Evolutionary conservation across 2,113 vertebrate genomes (phyloP), one percentile per base, ranked within the genome.

Genomic region (Nyctereutes procyonoides): DNA sequence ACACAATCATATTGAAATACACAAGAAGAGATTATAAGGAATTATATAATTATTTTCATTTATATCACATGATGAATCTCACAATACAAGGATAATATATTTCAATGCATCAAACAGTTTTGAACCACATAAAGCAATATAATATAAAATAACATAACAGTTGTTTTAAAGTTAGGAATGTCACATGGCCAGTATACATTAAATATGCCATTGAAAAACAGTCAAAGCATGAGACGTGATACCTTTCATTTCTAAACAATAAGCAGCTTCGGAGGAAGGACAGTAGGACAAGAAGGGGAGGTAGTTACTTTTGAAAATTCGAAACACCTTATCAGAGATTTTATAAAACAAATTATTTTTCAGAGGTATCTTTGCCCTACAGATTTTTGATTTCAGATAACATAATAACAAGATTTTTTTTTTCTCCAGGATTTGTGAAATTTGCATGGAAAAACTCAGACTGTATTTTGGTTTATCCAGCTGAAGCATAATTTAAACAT

Each of bases 31-130:
- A 93, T 96, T 80, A 35, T 58, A 95, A 97, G 43, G 96, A 95
- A 95, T 96, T 97, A 96, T 96, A 98, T 97, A 91, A 96, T 71
- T 24, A 62, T 95, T 96, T 97, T 95, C 83, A 94, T 96, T 97
- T 95, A 88, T 76, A 83, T 90, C 92, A 86, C 58, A 79, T 87
- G 53, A 96, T 92, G 86, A 97, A 69, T 87, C 98, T 87, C n/a
- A 95, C 88, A 97, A 71, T 55, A 95, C 56, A 92, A 93, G 9
- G 73, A 94, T 60, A 60, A 88, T 58, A 63, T 89, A 73, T 94
- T 90, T 95, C 69, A 85, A 48, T 85, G 51, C 93, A 48, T 94
- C 84, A 74, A 20, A 82, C 14, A 96, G 62, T 98, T 93, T 97
- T 82, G 74, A 83, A 98, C 53, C 55, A 96, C 0, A 43, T 22